Base-by-base conservation (phyloP, 2,113 vertebrate genomes). In the Hippocampus zosterae region DNA sequence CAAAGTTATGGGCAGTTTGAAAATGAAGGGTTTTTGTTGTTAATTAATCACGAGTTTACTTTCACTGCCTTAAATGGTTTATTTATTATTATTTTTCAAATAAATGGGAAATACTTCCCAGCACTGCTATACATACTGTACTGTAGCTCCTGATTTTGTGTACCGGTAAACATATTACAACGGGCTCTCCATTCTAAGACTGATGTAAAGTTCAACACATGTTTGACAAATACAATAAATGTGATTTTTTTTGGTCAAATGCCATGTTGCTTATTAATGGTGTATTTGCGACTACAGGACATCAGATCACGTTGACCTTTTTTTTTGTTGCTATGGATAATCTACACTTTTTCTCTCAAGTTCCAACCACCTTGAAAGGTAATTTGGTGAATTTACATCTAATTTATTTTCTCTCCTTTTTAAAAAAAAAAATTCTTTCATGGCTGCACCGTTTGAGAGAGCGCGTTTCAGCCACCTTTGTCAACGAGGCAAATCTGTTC, bases 201-300 rank as follows among this genome's bases (percentile, higher is more conserved):
- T 94, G 94, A 94, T 98, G 96, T 98, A 98, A 97, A 98, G 92
- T 96, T 98, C 95, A 97, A 98, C 96, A 98, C 95, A 93, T 96
- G 95, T 97, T 98, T 97, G 95, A 96, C 92, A 95, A 91, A 95
- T 96, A 95, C 80, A 98, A 98, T 98, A 98, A 98, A 99, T 98
- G 96, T 98, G 95, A 98, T 86, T 94, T 93, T 95, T 96, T 95
- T 97, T 94, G 92, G 92, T 92, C 92, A 95, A 95, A 93, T 91
- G 79, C 80, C 82, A 87, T 84, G 56, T 85, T 87, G 84, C 82
- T 89, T 89, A 84, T 90, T 88, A 83, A 88, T 89, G 84, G n/a
- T 76, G 41, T 64, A 10, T 65, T 65, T 48, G 21, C 62, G 23
- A 42, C 40, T 13, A 41, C 25, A 3, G 15, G 16, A 33, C 13